Evolutionary conservation across 1,140 invertebrate species (phyloP).

Genomic region (Globodera ellingtonae): DNA sequence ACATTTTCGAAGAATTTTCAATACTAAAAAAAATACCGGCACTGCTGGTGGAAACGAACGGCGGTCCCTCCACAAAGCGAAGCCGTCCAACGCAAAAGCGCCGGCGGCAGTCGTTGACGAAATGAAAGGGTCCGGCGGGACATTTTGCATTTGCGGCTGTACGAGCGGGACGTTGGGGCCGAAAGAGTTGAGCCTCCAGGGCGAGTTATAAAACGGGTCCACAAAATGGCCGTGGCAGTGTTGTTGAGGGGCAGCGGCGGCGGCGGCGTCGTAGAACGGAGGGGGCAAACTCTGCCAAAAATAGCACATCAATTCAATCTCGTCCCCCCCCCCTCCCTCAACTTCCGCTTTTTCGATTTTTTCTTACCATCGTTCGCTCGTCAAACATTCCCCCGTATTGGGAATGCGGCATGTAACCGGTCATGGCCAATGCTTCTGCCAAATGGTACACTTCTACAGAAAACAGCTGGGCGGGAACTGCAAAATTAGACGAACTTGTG

Average conservation of each 20-base stretch:
- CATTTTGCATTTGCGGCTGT: background rate
- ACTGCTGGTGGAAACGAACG: background rate
- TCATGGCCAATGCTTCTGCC: conserved; percentile 76
- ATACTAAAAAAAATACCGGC: background rate
- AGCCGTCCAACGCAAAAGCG: conserved; percentile 39
- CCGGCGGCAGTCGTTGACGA: conserved; percentile 8
- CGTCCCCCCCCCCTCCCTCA: background rate
- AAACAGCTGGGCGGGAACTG: conserved; percentile 80
- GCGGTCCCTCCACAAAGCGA: conserved; percentile 30
- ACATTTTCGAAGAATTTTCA: background rate
- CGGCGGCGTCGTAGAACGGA: background rate
- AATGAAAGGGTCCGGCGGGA: background rate
- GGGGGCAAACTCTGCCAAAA: background rate
- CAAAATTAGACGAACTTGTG: conserved; percentile 67
- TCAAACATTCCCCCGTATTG: conserved; percentile 51
- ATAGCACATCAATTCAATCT: conserved; percentile 15
- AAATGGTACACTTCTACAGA: conserved; percentile 79
- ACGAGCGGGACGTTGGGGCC: background rate
- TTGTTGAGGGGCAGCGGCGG: background rate
- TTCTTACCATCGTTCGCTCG: conserved; percentile 5
- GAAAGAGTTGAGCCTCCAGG: conserved; percentile 2
- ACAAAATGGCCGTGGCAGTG: background rate
- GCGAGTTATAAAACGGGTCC: background rate
- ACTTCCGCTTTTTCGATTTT: no score
- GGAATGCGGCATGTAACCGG: conserved; percentile 52